Percentiles rank a stretch among this genome's conserved stretches.
Evolutionary conservation across 2,888 invertebrate species (phyloP).

Genomic region (Molorchus minor): DNA sequence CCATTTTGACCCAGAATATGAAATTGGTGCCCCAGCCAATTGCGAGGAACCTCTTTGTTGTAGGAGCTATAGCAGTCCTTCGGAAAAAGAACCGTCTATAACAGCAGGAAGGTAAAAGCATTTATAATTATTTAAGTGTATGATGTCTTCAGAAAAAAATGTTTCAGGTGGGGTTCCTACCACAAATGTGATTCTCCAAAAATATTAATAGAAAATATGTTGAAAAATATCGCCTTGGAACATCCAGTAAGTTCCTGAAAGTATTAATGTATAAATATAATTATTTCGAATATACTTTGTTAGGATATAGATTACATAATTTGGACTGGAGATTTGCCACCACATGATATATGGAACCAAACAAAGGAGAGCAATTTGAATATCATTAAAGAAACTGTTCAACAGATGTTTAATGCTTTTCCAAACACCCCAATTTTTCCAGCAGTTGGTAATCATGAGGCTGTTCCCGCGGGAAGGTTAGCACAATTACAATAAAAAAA

Average conservation of each 20-base stretch:
- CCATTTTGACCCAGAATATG: slow-evolving; percentile 93
- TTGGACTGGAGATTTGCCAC: slow-evolving; percentile 96
- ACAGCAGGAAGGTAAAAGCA: slow-evolving; percentile 75
- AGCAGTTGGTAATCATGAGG: slow-evolving; percentile 91
- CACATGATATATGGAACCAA: slow-evolving; percentile 95
- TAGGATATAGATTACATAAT: slow-evolving; percentile 92
- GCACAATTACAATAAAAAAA: neutral
- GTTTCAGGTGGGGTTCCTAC: slow-evolving; percentile 88
- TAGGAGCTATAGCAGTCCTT: slow-evolving; percentile 79
- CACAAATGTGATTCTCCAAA: slow-evolving; percentile 93
- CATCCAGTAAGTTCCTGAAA: slow-evolving; percentile 73
- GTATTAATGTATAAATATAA: neutral
- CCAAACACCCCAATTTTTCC: slow-evolving; percentile 93
- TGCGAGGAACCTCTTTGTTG: slow-evolving; percentile 97
- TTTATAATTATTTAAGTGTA: neutral
- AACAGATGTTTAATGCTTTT: slow-evolving; percentile 84
- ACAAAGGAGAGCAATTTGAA: slow-evolving; percentile 85
- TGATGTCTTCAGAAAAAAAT: slow-evolving; percentile 10
- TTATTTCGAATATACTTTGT: slow-evolving; percentile 41
- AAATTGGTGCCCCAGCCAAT: slow-evolving; percentile 86
- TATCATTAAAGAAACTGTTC: slow-evolving; percentile 82
- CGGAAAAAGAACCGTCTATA: slow-evolving; percentile 68
- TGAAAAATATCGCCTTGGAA: slow-evolving; percentile 83
- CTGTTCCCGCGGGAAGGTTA: too few relatives aligned
- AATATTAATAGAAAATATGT: slow-evolving; percentile 88